Conservation (phyloP, 2,797 vertebrate species). For the Pelobates cultripes region DNA sequence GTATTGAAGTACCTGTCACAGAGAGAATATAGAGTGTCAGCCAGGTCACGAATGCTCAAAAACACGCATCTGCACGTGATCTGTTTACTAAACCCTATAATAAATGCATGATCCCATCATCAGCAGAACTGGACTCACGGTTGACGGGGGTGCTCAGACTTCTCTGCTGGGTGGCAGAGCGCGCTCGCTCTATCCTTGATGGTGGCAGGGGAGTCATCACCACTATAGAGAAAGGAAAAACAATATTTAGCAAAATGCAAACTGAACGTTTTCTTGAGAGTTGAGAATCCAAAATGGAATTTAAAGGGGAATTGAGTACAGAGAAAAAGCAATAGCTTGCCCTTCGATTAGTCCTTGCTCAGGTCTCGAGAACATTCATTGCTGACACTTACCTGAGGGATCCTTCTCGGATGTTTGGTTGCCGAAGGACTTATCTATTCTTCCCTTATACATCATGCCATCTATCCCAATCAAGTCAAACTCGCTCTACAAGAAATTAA, state of each 20-base stretch:
- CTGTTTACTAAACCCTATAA: too few species aligned
- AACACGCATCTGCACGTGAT: too few species aligned
- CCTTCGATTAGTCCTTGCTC: too few species aligned
- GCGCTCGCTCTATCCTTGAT: constrained; percentile 1
- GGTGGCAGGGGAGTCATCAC: constrained; percentile 39
- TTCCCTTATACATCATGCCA: constrained; percentile 67
- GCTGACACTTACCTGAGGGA: constrained; percentile 57
- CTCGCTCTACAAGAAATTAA: constrained; percentile 57
- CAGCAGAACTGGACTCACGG: neutral
- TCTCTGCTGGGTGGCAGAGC: neutral
- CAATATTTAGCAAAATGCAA: too few species aligned
- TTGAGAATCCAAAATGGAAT: too few species aligned
- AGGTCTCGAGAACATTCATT: neutral
- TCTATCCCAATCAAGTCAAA: constrained; percentile 69
- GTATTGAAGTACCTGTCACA: constrained; percentile 1
- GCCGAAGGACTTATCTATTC: constrained; percentile 40
- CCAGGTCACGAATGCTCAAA: too few species aligned
- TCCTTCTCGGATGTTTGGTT: constrained; percentile 26
- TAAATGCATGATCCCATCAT: too few species aligned
- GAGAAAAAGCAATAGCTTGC: too few species aligned
- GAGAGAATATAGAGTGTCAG: neutral
- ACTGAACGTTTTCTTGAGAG: too few species aligned
- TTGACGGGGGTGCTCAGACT: neutral
- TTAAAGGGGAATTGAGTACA: too few species aligned
- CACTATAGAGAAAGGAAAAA: constrained; percentile 10